A percentile compares a stretch with the other conserved stretches of the same genome.
Evolutionary conservation across 2,888 invertebrate species (phyloP).

Genomic region (Dichetophora obliterata): DNA sequence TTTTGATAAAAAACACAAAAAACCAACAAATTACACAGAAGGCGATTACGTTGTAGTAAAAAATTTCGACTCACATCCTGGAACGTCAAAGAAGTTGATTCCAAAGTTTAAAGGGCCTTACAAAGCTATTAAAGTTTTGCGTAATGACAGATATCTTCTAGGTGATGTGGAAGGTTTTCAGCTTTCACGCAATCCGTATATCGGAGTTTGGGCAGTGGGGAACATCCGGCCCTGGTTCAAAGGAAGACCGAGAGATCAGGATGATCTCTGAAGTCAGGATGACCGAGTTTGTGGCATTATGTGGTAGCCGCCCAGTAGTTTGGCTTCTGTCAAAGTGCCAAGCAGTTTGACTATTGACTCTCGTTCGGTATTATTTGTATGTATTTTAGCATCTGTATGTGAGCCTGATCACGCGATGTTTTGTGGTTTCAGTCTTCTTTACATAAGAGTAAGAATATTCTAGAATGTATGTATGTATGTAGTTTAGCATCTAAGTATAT

Average conservation of each 20-base stretch:
- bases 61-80: not conserved
- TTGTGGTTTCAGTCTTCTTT: too few species aligned
- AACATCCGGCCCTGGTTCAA: conserved; percentile 1
- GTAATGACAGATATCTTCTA: conserved; percentile 22
- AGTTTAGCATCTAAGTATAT: too few species aligned
- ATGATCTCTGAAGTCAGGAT: too few species aligned
- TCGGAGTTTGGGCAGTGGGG: conserved; percentile 1
- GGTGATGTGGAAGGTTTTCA: conserved; percentile 10
- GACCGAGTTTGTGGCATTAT: too few species aligned
- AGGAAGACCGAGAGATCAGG: not conserved
- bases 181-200: not conserved
- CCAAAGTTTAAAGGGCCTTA: conserved; percentile 9
- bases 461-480: too few species aligned
- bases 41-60: not conserved
- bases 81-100: not conserved
- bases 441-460: too few species aligned
- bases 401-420: too few species aligned
- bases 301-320: too few species aligned
- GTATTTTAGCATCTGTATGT: too few species aligned
- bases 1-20: not conserved
- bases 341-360: too few species aligned
- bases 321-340: too few species aligned
- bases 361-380: too few species aligned
- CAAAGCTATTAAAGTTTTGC: not conserved
- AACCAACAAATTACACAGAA: not conserved